Base-by-base conservation (phyloP, 2,797 vertebrate species). In the Erithacus rubecula region DNA sequence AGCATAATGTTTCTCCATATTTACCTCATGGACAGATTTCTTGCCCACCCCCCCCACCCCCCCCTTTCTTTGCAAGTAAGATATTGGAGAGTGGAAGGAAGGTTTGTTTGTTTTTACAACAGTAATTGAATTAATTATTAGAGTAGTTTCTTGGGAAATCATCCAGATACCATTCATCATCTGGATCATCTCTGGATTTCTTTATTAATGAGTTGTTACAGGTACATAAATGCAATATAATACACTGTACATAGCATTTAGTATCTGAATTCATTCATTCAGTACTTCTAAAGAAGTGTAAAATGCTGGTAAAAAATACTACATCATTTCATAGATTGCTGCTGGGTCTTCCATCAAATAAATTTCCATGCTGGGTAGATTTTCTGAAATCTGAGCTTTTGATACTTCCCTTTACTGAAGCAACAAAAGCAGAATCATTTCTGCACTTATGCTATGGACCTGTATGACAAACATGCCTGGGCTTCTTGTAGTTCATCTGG, bases 301-400 rank as follows among this genome's bases (percentile, higher is more conserved):
- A 78, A 91, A 71, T 34, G 23, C 15, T 75, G 34, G 4, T 93
- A 68, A 63, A 87, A 29, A 84, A 85, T 19, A 30, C 22, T 1
- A 8, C 29, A 23, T 32, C 4, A 43, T 43, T 56, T 62, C 12
- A 36, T n/a, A 60, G 27, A 30, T 47, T 81, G 23, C 14, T 89
- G 36, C 52, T 77, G 39, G 14, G 2, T 82, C 46, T 58, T 93
- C 58, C 64, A 1, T 79, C 34, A 69, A 67, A 55, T 83, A 52
- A 34, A 77, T 75, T 89, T 76, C 68, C n/a, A 56, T 32, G 17
- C 22, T 16, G 9, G 83, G 30, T 43, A 82, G n/a, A 58, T 83
- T 63, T 82, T 72, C 71, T 70, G 64, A 87, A 85, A 68, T 71
- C n/a, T 59, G 47, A 81, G n/a, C 8, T 90, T 88, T 87, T 85